Base-by-base conservation (phyloP, 2,888 invertebrate species). In the Apamea epomidion region DNA sequence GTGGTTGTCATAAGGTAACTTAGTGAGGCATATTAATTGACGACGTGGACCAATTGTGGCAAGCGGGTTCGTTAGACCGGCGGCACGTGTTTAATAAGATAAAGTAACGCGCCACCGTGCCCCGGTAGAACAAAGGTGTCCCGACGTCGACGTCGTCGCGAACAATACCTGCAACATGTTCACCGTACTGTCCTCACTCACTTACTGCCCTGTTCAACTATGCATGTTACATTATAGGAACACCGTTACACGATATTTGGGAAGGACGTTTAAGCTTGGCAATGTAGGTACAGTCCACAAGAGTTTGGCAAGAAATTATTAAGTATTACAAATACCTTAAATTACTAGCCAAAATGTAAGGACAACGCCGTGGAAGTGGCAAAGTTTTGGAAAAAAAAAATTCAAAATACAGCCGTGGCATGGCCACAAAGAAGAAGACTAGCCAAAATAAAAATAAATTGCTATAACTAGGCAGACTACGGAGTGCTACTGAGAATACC, bases 51-150 rank as follows among this genome's bases (percentile, higher is more conserved):
- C 94, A 94, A 95, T 95, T 93, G 94, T 90, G 93, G 92, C 91
- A 90, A 92, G 92, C 93, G 93, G 94, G 93, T 94, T 94, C 93
- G 94, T 94, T 93, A 94, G 92, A 93, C 92, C 93, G 93, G 91
- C 92, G 77, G 18, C 73, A 95, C 93, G 93, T 96, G 95, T 95
- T 84, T 81, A 95, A 95, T 95, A 94, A 95, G 95, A 96, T 96
- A 95, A 94, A 95, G 94, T 95, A 93, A 94, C 92, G 84, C 85
- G 83, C 83, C 81, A 84, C 89, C 91, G 91, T 93, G 93, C 93
- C 93, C 94, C 91, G 89, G 89, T 92, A 91, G 94, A 95, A 96
- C 95, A 96, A 96, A 95, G 96, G 93, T 94, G 93, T 94, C 94
- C 94, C 94, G 95, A 93, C 93, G 89, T 89, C 91, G n/a, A 60